Evolutionary conservation across 2,797 vertebrate species (phyloP).

Genomic region (Myotis findleyi): DNA sequence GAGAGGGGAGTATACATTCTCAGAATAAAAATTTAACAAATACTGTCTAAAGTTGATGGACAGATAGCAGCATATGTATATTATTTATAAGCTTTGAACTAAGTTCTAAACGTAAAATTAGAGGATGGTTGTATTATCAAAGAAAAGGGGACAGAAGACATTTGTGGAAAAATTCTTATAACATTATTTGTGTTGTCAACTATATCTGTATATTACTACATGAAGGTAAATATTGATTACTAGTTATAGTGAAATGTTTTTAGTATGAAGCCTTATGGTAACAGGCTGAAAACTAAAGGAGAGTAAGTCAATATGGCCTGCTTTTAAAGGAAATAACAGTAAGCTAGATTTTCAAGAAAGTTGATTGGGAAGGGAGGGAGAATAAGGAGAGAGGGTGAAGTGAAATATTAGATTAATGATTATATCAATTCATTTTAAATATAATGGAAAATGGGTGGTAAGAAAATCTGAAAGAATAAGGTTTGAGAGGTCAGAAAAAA

Average conservation of each 20-base stretch:
- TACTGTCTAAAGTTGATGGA: background rate
- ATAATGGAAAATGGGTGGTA: background rate
- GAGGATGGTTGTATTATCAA: background rate
- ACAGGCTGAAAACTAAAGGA: background rate
- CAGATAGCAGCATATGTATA: background rate
- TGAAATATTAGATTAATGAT: background rate
- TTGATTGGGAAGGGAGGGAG: background rate
- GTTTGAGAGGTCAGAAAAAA: background rate
- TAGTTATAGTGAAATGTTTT: background rate
- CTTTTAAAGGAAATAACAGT: background rate
- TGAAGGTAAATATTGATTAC: background rate
- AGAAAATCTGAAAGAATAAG: background rate
- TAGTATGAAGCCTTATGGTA: background rate
- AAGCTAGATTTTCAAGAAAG: background rate
- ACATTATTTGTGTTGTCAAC: background rate
- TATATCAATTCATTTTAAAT: background rate
- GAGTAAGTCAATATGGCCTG: background rate
- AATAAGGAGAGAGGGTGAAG: background rate
- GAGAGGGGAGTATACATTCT: background rate
- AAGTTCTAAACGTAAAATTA: slow-evolving; percentile 47
- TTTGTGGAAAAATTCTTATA: background rate
- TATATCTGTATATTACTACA: background rate
- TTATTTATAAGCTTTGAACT: background rate
- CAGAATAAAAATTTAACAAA: slow-evolving; percentile 1
- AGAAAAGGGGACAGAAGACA: background rate